Percentiles rank a stretch among this genome's conserved stretches.
phyloP scores from a whole-genome alignment of 2,888 invertebrate genomes.

The Acanthosepion esculentum region DNA sequence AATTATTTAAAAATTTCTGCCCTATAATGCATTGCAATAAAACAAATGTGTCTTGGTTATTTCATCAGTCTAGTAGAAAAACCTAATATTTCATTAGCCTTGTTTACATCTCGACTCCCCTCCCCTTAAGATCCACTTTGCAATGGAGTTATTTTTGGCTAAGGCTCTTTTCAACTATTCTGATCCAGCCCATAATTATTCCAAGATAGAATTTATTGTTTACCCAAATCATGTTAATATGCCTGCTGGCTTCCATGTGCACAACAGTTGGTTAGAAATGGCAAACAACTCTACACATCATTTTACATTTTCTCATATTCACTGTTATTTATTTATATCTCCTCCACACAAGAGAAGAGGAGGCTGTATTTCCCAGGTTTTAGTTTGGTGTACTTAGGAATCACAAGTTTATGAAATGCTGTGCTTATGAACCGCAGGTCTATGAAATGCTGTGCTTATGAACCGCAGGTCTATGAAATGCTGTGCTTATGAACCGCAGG shows the following conservation, averaged over 20 bases:
- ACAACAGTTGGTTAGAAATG: not conserved
- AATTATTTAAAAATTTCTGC: too few species aligned
- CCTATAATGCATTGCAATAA: too few species aligned
- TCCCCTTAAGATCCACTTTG: not conserved
- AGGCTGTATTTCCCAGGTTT: not conserved
- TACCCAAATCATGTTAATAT: not conserved
- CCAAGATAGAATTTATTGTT: not conserved
- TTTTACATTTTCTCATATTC: not conserved
- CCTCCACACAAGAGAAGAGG: not conserved
- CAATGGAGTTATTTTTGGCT: not conserved
- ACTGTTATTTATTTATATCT: not conserved
- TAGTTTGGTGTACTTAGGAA: not conserved
- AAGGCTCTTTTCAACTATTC: too few species aligned
- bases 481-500: too few species aligned
- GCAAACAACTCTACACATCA: not conserved
- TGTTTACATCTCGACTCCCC: not conserved
- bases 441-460: too few species aligned
- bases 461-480: too few species aligned
- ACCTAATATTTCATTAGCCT: not conserved
- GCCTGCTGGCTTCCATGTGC: not conserved
- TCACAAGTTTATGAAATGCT: too few species aligned
- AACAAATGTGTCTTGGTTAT: too few species aligned
- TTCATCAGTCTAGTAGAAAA: too few species aligned
- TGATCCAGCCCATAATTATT: not conserved
- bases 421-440: too few species aligned